Evolutionary conservation across 2,888 invertebrate species (phyloP), one percentile per base, ranked within the genome.

Genomic region (Pterostichus madidus): DNA sequence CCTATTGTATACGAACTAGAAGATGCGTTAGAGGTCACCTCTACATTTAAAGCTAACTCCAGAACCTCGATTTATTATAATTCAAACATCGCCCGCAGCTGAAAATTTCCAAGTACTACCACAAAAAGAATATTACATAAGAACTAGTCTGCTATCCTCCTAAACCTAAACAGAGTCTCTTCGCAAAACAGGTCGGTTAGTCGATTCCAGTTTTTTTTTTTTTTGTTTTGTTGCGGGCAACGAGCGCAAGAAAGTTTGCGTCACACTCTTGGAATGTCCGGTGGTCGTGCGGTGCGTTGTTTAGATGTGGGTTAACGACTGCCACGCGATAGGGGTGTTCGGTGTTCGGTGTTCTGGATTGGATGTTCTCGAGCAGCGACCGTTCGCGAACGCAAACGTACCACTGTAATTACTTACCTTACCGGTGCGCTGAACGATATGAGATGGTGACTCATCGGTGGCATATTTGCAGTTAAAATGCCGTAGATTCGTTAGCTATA

Each of bases 231-330:
- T 6, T 17, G 13, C 24, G 0, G 6, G 5, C 15, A 17, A 56
- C 15, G 17, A 56, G 56, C 17, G 44, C 10, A 35, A 13, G 13
- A 4, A n/a, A 39, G 53, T 17, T 53, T 68, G 49, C 68, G 68
- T 80, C 68, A 80, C 24, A 52, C 80, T 53, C 32, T 39, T 80
- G 80, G 80, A 49, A 71, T 80, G 80, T 80, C 80, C 80, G 80
- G 80, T 79, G 71, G 68, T 49, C 46, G 10, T 35, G 32, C 46
- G 68, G 17, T 64, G 13, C 15, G 49, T 13, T 68, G 39, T 39
- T 39, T 39, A 8, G 6, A 80, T 80, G 68, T 80, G 52, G 80
- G 80, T 80, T 80, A 80, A 71, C 52, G 68, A 64, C 46, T 64
- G 46, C 46, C 59, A 64, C 49, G 49, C 64, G 31, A 52, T 52